Conservation (phyloP, 2,113 vertebrate species). For the Cololabis saira region DNA sequence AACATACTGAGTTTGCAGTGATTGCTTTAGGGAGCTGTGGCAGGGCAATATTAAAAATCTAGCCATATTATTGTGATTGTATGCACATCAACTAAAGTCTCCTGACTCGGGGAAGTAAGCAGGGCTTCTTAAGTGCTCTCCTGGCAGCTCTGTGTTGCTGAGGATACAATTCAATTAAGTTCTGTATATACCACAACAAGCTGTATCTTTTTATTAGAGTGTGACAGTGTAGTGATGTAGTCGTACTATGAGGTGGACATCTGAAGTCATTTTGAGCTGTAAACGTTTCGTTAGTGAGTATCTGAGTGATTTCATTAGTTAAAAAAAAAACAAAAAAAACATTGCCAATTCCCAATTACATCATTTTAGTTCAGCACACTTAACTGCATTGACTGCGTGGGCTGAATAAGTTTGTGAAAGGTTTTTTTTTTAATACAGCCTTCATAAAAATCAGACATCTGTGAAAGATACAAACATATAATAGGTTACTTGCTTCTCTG, state of each 20-base stretch:
- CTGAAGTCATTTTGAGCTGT: conserved; percentile 1
- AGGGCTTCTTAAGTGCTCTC: conserved; percentile 77
- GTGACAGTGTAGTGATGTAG: conserved; percentile 45
- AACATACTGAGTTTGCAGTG: conserved; percentile 55
- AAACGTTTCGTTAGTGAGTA: neutral
- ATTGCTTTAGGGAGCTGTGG: conserved; percentile 80
- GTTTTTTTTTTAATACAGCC: neutral
- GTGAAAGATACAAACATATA: too few relatives aligned
- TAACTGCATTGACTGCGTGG: too few relatives aligned
- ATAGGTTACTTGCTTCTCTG: too few relatives aligned
- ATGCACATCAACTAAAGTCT: conserved; percentile 67
- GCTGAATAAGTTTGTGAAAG: neutral
- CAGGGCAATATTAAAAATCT: conserved; percentile 81
- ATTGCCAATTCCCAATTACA: neutral
- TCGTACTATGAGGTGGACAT: conserved; percentile 2
- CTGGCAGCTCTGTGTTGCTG: conserved; percentile 77
- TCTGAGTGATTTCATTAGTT: neutral
- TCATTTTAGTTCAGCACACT: neutral
- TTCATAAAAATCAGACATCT: too few relatives aligned
- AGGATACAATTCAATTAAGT: conserved; percentile 79
- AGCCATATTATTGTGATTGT: conserved; percentile 74
- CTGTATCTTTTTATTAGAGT: conserved; percentile 54
- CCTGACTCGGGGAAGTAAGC: conserved; percentile 64
- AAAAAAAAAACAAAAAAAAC: neutral
- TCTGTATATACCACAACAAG: conserved; percentile 49